A percentile compares a stretch with the other conserved stretches of the same genome.
Conservation (phyloP, 2,113 vertebrate genomes). For the Psophia crepitans region DNA sequence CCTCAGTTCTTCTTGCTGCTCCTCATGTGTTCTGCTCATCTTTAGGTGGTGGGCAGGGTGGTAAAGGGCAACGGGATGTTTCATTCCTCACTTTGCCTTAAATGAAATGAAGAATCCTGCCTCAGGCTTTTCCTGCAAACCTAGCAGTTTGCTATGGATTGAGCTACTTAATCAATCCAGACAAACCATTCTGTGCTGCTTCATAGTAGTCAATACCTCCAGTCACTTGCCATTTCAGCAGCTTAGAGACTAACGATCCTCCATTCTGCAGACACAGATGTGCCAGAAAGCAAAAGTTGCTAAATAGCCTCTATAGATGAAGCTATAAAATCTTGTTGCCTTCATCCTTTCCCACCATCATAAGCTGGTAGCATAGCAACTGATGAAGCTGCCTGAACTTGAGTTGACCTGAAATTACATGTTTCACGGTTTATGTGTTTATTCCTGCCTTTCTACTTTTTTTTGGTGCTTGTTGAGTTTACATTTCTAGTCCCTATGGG, state of each 20-base stretch:
- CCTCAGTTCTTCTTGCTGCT: background rate
- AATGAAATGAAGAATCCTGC: conserved; percentile 24
- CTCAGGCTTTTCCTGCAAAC: conserved; percentile 52
- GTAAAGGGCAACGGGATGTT: background rate
- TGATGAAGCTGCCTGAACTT: conserved; percentile 59
- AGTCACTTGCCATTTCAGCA: conserved; percentile 68
- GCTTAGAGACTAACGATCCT: conserved; percentile 40
- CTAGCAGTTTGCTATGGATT: conserved; percentile 39
- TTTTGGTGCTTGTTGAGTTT: conserved; percentile 25
- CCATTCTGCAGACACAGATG: conserved; percentile 10
- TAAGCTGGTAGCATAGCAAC: conserved; percentile 66
- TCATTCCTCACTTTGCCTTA: conserved; percentile 14
- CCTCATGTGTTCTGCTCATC: background rate
- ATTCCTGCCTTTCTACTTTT: background rate
- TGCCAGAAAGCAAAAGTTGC: conserved; percentile 49
- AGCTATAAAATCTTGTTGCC: conserved; percentile 35
- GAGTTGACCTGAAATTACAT: conserved; percentile 38
- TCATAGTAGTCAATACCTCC: conserved; percentile 28
- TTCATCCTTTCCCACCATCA: conserved; percentile 30
- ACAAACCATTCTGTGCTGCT: conserved; percentile 36
- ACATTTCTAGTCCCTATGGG: conserved; percentile 31
- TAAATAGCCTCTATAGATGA: conserved; percentile 17
- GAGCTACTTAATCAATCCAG: conserved; percentile 63
- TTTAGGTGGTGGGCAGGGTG: background rate
- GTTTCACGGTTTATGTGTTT: conserved; percentile 39